Evolutionary conservation across 2,888 invertebrate species (phyloP), one percentile per base, ranked within the genome.

Genomic region (Colletes collaris): DNA sequence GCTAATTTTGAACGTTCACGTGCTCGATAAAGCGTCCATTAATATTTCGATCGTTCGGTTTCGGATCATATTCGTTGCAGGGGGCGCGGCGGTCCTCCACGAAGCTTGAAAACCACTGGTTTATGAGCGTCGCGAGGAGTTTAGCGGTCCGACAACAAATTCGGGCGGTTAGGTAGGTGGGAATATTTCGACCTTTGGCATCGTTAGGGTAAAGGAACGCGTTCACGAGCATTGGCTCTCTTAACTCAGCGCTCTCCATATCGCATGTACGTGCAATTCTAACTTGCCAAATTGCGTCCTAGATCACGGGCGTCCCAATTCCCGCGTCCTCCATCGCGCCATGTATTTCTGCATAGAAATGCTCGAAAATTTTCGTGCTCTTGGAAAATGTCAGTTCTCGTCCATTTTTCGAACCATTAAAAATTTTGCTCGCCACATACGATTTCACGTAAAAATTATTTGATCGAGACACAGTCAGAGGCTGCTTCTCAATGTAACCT

Each of bases 221-320:
- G 66, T 80, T 81, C 72, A 73, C 46, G 66, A 73, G 81, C 65
- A 75, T 81, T 80, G 80, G 81, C 81, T 76, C 71, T 65, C 27
- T 76, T 50, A 64, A 60, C 46, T 60, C 27, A 58, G 53, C 59
- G 65, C 67, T 67, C 67, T 73, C 68, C 59, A 65, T 65, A 68
- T 59, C 76, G 71, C 68, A 60, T 72, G 64, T 74, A 74, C 67
- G 59, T 67, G 64, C 64, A 56, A 80, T 70, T 72, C 35, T 52
- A 81, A 69, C 76, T 81, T 81, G 81, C 81, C 81, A 81, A 81
- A 80, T 80, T 80, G 81, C 69, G 81, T 65, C 72, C 81, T 80
- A 81, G 69, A 81, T 81, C 81, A 76, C 72, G 66, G 72, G 59
- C 72, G 81, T 72, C 35, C 80, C 72, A 80, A 81, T 81, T 81